Conservation (phyloP, 2,888 invertebrate genomes). For the Athalia circularis region DNA sequence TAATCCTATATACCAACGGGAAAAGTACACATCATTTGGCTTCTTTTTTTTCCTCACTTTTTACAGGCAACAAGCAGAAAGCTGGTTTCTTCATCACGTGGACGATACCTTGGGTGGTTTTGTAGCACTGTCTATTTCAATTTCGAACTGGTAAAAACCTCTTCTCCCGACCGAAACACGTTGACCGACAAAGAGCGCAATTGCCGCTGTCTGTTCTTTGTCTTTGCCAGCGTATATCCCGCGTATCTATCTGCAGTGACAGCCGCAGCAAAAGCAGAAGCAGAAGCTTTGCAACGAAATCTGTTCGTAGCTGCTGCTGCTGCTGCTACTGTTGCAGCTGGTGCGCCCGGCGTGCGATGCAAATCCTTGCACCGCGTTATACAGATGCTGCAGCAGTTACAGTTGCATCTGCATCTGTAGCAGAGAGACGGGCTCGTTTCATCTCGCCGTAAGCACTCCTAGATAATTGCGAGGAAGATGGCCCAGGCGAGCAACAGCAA, state of each 20-base stretch:
- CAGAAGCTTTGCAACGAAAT: neutral
- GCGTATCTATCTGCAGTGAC: neutral
- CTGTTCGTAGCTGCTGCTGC: neutral
- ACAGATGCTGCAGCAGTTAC: no score
- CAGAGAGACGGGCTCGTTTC: constrained; percentile 46
- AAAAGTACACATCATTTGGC: no score
- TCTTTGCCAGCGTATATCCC: neutral
- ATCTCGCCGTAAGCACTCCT: constrained; percentile 55
- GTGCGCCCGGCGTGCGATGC: neutral
- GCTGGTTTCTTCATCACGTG: no score
- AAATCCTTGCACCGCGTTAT: neutral
- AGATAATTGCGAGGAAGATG: constrained; percentile 58
- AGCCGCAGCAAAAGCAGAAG: neutral
- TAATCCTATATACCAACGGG: no score
- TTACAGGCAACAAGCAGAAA: no score
- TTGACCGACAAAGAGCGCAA: constrained; percentile 2
- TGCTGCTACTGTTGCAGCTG: neutral
- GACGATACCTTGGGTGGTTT: no score
- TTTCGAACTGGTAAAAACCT: no score
- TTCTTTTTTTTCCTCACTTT: no score
- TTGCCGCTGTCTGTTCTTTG: constrained; percentile 20
- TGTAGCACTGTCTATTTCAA: no score
- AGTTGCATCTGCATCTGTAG: no score
- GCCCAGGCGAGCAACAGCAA: constrained; percentile 9
- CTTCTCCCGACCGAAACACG: neutral